Evolutionary conservation across 2,113 vertebrate species (phyloP).

Genomic region (Trichechus manatus): DNA sequence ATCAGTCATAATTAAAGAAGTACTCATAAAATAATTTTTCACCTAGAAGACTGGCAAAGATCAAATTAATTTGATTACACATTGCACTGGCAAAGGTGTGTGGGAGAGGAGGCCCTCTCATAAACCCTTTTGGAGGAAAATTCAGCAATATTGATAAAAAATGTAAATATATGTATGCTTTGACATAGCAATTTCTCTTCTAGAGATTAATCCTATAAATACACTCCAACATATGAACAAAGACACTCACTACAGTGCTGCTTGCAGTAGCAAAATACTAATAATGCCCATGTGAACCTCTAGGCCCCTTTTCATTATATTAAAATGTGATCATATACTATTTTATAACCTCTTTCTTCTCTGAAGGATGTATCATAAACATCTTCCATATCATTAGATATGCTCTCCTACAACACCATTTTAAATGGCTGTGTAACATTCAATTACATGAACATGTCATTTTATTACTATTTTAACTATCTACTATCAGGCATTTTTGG

Average conservation of each 20-base stretch:
- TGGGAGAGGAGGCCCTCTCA: background rate
- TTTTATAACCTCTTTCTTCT: background rate
- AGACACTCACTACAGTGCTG: background rate
- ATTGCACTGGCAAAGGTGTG: background rate
- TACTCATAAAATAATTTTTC: background rate
- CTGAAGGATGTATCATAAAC: background rate
- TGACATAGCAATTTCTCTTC: background rate
- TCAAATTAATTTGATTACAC: background rate
- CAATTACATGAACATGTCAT: background rate
- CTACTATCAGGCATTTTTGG: background rate
- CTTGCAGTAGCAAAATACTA: background rate
- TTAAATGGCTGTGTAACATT: background rate
- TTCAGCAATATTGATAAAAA: background rate
- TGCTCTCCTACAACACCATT: background rate
- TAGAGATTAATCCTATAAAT: background rate
- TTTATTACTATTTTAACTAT: background rate
- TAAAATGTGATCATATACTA: background rate
- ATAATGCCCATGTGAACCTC: background rate
- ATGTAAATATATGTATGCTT: background rate
- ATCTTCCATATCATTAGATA: background rate
- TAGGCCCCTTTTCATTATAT: background rate
- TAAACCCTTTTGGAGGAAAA: background rate
- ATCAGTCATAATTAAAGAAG: background rate
- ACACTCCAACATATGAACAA: background rate
- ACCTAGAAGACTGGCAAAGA: background rate